These are phyloP conservation scores for Neotoxoptera formosana DNA, from an alignment of 1,140 invertebrate genomes.

Conservation along the genomic window DNA sequence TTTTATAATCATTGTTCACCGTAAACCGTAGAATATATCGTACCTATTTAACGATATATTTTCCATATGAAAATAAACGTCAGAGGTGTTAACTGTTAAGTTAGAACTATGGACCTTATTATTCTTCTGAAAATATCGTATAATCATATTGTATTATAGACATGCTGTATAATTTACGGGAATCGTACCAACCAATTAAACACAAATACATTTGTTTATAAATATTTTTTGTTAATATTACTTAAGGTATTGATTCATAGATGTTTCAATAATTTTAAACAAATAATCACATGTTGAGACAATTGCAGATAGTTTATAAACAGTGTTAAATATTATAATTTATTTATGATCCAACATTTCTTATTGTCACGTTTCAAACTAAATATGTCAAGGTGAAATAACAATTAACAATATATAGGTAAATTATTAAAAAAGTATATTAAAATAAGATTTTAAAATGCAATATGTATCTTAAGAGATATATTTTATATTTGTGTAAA, in stretches of 20 bases:
- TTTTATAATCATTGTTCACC: neutral
- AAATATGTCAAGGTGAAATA: neutral
- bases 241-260: neutral
- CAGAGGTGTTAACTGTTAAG: neutral
- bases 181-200: neutral
- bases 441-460: neutral
- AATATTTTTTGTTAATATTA: neutral
- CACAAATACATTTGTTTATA: neutral
- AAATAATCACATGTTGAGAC: neutral
- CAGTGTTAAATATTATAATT: neutral
- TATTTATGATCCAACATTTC: neutral
- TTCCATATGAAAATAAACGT: neutral
- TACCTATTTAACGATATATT: neutral
- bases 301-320: neutral
- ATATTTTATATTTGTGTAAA: neutral
- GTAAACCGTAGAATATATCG: neutral
- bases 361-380: neutral
- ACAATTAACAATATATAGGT: neutral
- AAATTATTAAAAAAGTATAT: neutral
- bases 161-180: neutral
- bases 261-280: neutral
- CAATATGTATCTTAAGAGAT: neutral
- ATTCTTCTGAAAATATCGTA: neutral
- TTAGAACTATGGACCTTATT: neutral
- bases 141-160: neutral